Conservation (phyloP, 2,888 invertebrate genomes). For the Stegophylla sp. region DNA sequence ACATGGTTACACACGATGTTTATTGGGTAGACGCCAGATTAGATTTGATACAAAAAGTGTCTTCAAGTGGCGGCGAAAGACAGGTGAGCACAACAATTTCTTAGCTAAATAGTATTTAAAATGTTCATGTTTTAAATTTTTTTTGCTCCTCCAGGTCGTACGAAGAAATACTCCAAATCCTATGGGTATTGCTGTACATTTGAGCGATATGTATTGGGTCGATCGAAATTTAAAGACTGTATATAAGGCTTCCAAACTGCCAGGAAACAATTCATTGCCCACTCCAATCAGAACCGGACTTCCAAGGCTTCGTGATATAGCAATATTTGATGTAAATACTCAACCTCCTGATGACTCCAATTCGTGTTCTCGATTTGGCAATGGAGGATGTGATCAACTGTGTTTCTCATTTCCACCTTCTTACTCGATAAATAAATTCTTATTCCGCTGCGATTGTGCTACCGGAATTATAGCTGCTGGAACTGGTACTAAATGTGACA, state of each 20-base stretch:
- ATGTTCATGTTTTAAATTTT: neutral
- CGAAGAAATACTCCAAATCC: slow-evolving; percentile 88
- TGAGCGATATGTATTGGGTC: slow-evolving; percentile 89
- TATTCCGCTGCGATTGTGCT: slow-evolving; percentile 87
- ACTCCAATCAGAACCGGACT: slow-evolving; percentile 82
- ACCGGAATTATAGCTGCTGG: slow-evolving; percentile 76
- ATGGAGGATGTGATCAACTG: slow-evolving; percentile 90
- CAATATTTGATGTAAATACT: slow-evolving; percentile 85
- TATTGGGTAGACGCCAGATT: slow-evolving; percentile 97
- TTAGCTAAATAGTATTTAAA: neutral
- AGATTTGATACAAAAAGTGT: slow-evolving; percentile 93
- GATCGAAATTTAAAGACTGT: slow-evolving; percentile 88
- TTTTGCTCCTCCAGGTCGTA: slow-evolving; percentile 69
- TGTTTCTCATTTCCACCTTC: slow-evolving; percentile 91
- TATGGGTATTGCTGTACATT: slow-evolving; percentile 88
- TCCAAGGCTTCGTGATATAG: slow-evolving; percentile 85
- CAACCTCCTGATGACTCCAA: slow-evolving; percentile 85
- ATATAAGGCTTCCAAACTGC: slow-evolving; percentile 79
- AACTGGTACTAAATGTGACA: slow-evolving; percentile 77
- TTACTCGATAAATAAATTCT: slow-evolving; percentile 64
- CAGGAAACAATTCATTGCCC: slow-evolving; percentile 73
- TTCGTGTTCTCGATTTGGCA: slow-evolving; percentile 76
- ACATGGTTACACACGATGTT: slow-evolving; percentile 91
- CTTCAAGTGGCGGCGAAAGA: slow-evolving; percentile 80
- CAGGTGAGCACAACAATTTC: slow-evolving; percentile 66